Conservation (phyloP, 2,797 vertebrate genomes). For the Avahi laniger region DNA sequence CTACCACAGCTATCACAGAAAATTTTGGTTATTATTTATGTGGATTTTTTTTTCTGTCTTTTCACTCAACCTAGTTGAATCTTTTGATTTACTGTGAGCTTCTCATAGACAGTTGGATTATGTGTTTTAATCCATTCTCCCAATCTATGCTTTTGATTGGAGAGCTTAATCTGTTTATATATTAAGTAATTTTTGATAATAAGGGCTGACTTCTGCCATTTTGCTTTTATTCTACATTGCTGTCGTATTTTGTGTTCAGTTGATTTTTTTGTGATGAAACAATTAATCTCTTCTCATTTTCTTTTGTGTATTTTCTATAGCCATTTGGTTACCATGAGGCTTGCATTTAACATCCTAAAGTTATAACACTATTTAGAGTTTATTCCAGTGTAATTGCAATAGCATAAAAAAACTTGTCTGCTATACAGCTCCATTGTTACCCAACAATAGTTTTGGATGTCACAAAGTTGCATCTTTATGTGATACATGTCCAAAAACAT, state of each 20-base stretch:
- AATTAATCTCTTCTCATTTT: neutral
- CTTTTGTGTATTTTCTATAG: neutral
- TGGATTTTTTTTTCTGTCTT: neutral
- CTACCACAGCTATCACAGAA: too few species aligned
- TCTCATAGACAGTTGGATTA: neutral
- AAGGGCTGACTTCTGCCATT: neutral
- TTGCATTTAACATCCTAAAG: neutral
- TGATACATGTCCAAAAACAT: too few species aligned
- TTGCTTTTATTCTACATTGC: neutral
- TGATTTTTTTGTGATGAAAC: neutral
- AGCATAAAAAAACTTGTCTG: neutral
- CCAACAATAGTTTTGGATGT: too few species aligned
- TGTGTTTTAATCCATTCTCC: neutral
- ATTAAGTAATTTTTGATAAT: neutral
- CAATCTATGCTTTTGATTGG: neutral
- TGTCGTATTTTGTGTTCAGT: neutral
- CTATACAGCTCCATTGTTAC: neutral
- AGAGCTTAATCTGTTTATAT: neutral
- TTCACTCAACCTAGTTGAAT: neutral
- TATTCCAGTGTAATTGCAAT: too few species aligned
- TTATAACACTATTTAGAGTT: too few species aligned
- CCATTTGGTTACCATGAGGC: neutral
- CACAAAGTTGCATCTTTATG: too few species aligned
- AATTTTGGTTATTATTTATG: neutral
- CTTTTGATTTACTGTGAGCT: neutral